Evolutionary conservation across 53 echinoderm and acorn worm genomes (phyloP).

Genomic region (Paelopatides confundens): DNA sequence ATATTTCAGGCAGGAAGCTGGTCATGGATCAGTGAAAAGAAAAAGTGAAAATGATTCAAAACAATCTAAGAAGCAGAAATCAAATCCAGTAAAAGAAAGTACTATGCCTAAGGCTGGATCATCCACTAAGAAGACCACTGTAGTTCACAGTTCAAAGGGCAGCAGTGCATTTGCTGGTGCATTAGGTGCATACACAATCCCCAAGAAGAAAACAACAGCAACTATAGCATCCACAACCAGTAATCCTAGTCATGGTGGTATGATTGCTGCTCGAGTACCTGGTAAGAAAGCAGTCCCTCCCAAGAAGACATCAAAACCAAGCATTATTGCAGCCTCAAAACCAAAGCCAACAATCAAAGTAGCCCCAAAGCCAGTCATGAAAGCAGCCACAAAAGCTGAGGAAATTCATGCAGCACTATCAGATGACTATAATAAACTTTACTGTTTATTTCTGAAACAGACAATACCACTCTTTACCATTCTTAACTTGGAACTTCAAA

Average conservation of each 20-base stretch:
- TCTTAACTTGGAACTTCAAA: conserved; percentile 70
- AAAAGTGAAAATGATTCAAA: too few species aligned
- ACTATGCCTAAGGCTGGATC: too few species aligned
- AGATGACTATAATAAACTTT: conserved; percentile 62
- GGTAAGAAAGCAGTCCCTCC: neutral
- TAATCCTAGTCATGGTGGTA: too few species aligned
- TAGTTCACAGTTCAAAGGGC: neutral
- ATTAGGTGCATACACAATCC: neutral
- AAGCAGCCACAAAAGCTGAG: conserved; percentile 39
- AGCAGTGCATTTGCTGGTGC: neutral
- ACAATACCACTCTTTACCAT: conserved; percentile 63
- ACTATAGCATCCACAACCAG: too few species aligned
- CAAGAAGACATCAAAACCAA: neutral
- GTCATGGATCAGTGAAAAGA: too few species aligned
- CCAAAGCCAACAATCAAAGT: conserved; percentile 12
- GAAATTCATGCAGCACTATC: conserved; percentile 53
- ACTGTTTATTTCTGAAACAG: conserved; percentile 65
- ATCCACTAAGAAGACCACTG: neutral
- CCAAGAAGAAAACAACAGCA: neutral
- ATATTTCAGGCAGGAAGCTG: conserved; percentile 46
- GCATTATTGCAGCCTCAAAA: neutral
- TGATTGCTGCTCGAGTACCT: too few species aligned
- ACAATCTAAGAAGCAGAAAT: conserved; percentile 29
- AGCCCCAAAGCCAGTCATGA: too few species aligned
- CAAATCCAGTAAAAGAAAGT: too few species aligned